A percentile compares a stretch with the other conserved stretches of the same genome.
phyloP scores from a whole-genome alignment of 1,140 invertebrate genomes.

The Aphidius ervi region DNA sequence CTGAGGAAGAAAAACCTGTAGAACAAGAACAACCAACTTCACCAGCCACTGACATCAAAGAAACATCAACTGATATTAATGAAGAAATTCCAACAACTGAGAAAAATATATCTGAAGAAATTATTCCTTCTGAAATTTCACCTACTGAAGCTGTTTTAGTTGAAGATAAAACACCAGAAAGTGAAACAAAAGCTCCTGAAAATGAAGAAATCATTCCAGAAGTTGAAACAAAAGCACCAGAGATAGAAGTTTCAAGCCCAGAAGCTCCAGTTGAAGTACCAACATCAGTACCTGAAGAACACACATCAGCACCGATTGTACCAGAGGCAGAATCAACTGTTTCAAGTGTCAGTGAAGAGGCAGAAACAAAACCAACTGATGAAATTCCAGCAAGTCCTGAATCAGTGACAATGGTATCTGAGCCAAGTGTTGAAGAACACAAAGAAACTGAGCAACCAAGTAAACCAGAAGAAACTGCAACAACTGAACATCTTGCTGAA shows the following conservation, averaged over 20 bases:
- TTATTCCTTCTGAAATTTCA: no score
- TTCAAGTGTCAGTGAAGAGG: slow-evolving; percentile 16
- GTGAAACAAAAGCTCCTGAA: slow-evolving; percentile 11
- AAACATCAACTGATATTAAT: slow-evolving; percentile 8
- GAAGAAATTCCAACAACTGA: slow-evolving; percentile 11
- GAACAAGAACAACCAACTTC: slow-evolving; percentile 18
- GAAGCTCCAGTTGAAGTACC: slow-evolving; percentile 15
- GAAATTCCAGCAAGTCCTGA: slow-evolving; percentile 12
- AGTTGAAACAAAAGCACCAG: slow-evolving; percentile 17
- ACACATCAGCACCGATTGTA: neutral
- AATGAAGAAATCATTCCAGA: slow-evolving; percentile 12
- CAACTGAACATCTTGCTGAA: slow-evolving; percentile 20
- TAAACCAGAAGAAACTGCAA: slow-evolving; percentile 20
- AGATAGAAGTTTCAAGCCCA: slow-evolving; percentile 11
- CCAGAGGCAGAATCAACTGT: slow-evolving; percentile 8
- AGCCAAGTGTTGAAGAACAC: slow-evolving; percentile 17
- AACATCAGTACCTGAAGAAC: slow-evolving; percentile 3
- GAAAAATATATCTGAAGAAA: no score
- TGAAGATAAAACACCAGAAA: no score
- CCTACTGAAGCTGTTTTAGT: no score
- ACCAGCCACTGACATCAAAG: slow-evolving; percentile 10
- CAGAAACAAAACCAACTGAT: slow-evolving; percentile 5
- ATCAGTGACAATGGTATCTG: slow-evolving; percentile 4
- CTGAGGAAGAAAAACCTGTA: slow-evolving; percentile 10
- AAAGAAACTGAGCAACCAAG: slow-evolving; percentile 20